Percentiles rank a stretch among this genome's conserved stretches.
Evolutionary conservation across 2,797 vertebrate species (phyloP).

Genomic region (Smutsia gigantea): DNA sequence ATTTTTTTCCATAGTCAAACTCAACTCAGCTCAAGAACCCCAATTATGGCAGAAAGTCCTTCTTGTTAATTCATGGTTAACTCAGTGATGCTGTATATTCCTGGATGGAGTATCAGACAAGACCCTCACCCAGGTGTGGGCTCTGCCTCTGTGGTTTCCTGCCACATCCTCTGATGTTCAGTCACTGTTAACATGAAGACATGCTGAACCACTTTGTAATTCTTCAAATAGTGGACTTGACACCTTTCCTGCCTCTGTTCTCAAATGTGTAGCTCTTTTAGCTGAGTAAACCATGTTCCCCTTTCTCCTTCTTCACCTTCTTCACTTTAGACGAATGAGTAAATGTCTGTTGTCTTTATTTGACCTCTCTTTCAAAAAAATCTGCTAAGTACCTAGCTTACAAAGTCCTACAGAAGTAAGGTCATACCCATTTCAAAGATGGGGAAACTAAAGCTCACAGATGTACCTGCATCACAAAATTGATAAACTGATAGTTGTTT

Average conservation of each 20-base stretch:
- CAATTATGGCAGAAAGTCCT: neutral
- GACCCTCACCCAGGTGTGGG: neutral
- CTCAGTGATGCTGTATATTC: neutral
- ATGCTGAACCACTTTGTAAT: neutral
- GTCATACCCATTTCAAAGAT: neutral
- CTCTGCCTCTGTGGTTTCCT: neutral
- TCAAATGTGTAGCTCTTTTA: neutral
- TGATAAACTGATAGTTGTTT: neutral
- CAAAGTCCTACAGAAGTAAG: neutral
- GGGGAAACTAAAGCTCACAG: neutral
- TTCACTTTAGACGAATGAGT: neutral
- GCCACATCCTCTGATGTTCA: neutral
- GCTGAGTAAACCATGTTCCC: neutral
- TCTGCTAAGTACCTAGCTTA: neutral
- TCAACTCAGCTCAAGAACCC: neutral
- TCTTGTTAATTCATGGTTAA: neutral
- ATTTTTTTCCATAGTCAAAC: neutral
- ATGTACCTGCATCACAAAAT: neutral
- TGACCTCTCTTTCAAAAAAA: neutral
- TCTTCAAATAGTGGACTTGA: neutral
- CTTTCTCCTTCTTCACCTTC: neutral
- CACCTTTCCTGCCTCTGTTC: slow-evolving; percentile 20
- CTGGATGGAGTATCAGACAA: neutral
- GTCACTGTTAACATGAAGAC: neutral
- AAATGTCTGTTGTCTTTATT: neutral